These are phyloP conservation scores for Bursaphelenchus mucronatus DNA, from an alignment of 1,140 invertebrate species.

Conservation along the genomic window DNA sequence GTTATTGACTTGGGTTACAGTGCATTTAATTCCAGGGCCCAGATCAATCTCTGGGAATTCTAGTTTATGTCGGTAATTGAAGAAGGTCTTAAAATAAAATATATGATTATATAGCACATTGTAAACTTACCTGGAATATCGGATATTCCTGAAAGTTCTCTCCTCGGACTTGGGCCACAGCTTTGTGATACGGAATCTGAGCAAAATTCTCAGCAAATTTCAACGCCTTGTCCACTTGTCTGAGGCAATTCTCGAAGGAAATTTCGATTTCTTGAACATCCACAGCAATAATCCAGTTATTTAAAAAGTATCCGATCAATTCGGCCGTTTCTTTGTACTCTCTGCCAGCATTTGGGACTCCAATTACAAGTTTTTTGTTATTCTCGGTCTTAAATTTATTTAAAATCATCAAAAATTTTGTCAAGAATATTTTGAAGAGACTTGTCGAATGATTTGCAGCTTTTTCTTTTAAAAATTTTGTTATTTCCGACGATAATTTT, in stretches of 20 bases:
- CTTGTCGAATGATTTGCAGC: slow-evolving; percentile 19
- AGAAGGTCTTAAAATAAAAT: slow-evolving; percentile 46
- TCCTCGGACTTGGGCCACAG: slow-evolving; percentile 37
- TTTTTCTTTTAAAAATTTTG: background rate
- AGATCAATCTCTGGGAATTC: slow-evolving; percentile 49
- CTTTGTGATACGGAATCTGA: slow-evolving; percentile 43
- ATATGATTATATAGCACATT: background rate
- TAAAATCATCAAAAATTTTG: slow-evolving; percentile 18
- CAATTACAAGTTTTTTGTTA: slow-evolving; percentile 33
- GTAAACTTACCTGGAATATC: slow-evolving; percentile 27
- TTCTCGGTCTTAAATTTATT: slow-evolving; percentile 15
- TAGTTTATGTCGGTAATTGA: slow-evolving; percentile 52
- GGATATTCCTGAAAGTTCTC: background rate
- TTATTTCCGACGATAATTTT: no score
- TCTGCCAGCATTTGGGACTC: slow-evolving; percentile 42
- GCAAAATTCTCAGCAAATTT: slow-evolving; percentile 23
- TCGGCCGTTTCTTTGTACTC: slow-evolving; percentile 26
- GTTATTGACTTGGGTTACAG: slow-evolving; percentile 42
- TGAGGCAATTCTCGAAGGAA: slow-evolving; percentile 19
- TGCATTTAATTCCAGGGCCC: slow-evolving; percentile 14
- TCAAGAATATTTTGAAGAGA: slow-evolving; percentile 16
- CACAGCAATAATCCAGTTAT: slow-evolving; percentile 44
- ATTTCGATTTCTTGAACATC: background rate
- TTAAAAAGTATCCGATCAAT: slow-evolving; percentile 55
- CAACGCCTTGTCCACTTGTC: slow-evolving; percentile 22